A percentile compares a stretch with the other conserved stretches of the same genome.
Evolutionary conservation across 2,113 vertebrate species (phyloP).

Genomic region (Cettia cetti): DNA sequence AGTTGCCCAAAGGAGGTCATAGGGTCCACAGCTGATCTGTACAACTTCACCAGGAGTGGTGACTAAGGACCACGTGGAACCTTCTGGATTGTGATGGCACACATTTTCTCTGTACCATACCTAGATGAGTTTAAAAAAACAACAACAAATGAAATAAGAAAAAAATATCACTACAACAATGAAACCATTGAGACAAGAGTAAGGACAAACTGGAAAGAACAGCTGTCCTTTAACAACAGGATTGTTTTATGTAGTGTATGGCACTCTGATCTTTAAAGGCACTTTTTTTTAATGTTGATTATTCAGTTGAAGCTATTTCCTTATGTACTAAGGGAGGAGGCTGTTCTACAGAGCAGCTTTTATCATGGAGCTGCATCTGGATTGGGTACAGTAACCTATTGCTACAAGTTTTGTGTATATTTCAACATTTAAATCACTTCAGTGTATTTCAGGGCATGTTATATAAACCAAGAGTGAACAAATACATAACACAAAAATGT

Average conservation of each 20-base stretch:
- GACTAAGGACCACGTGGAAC: conserved; percentile 84
- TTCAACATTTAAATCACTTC: not conserved
- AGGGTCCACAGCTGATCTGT: conserved; percentile 93
- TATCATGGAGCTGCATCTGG: not conserved
- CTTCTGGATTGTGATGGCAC: conserved; percentile 88
- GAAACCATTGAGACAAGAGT: not conserved
- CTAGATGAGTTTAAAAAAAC: conserved; percentile 60
- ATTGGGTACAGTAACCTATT: not conserved
- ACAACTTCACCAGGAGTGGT: conserved; percentile 88
- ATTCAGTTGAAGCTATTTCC: not conserved
- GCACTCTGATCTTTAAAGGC: conserved; percentile 14
- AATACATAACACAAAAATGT: not conserved
- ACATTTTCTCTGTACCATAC: conserved; percentile 93
- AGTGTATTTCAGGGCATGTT: not conserved
- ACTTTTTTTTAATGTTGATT: not conserved
- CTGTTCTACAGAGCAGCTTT: conserved; percentile 13
- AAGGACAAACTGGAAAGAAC: not conserved
- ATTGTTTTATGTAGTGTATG: not conserved
- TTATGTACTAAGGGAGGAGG: conserved; percentile 46
- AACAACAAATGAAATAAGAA: not conserved
- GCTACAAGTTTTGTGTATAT: not conserved
- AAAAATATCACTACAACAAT: not conserved
- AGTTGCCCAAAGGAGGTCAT: conserved; percentile 92
- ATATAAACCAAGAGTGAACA: not conserved
- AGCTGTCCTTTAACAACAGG: not conserved